A percentile compares a stretch with the other conserved stretches of the same genome.
Evolutionary conservation across 2,888 invertebrate species (phyloP).

Genomic region (Margaritifera margaritifera): DNA sequence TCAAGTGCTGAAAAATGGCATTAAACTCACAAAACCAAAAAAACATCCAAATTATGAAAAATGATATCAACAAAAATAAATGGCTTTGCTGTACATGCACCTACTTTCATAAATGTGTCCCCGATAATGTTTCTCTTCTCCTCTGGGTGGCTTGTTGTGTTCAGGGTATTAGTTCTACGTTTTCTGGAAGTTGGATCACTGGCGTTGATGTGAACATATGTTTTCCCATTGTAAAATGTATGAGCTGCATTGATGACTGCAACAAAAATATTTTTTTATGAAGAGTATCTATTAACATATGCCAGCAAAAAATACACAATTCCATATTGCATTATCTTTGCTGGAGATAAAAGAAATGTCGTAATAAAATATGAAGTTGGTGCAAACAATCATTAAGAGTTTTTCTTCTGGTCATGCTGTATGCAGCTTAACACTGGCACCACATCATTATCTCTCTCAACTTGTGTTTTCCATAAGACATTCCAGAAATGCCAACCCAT

Average conservation of each 20-base stretch:
- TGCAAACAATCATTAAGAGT: no score
- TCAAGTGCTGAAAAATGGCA: no score
- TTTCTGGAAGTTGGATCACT: slow-evolving; percentile 73
- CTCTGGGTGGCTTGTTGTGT: slow-evolving; percentile 83
- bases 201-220: slow-evolving; percentile 82
- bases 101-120: slow-evolving; percentile 92
- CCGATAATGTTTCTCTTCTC: slow-evolving; percentile 99
- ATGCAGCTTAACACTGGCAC: no score
- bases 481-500: no score
- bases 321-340: no score
- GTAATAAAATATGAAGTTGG: no score
- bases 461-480: no score
- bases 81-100: neutral
- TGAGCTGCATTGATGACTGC: slow-evolving; percentile 76
- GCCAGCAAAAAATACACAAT: neutral
- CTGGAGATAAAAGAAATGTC: no score
- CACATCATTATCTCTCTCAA: no score
- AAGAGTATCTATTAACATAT: neutral
- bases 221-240: slow-evolving; percentile 81
- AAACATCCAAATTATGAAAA: no score
- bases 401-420: no score
- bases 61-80: neutral
- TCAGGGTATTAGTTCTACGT: slow-evolving; percentile 80
- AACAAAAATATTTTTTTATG: slow-evolving; percentile 15
- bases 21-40: no score